phyloP scores from a whole-genome alignment of 2,113 vertebrate genomes.

The Malurus cyaneus region DNA sequence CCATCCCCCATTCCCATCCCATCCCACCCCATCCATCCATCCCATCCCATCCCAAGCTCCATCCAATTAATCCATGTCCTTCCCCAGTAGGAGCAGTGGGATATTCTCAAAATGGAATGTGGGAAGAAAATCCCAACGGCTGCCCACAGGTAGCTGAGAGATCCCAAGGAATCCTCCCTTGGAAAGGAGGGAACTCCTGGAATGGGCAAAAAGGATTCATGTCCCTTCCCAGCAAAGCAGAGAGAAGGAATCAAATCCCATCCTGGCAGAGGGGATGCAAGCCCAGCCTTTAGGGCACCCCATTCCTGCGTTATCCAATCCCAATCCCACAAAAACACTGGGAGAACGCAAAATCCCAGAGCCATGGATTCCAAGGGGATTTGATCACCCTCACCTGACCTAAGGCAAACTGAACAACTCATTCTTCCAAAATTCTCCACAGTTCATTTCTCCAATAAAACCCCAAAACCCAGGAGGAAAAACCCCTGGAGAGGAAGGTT shows the following conservation, averaged over 20 bases:
- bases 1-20: too few relatives aligned
- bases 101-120: not conserved
- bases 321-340: not conserved
- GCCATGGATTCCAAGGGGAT: fast-evolving
- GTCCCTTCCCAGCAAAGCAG: not conserved
- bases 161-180: not conserved
- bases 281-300: not conserved
- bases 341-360: not conserved
- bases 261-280: not conserved
- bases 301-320: fast-evolving
- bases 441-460: not conserved
- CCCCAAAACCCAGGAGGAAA: not conserved
- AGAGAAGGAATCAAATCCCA: not conserved
- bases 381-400: too few relatives aligned
- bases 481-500: fast-evolving
- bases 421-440: too few relatives aligned
- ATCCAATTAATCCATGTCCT: not conserved
- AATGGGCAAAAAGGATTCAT: fast-evolving
- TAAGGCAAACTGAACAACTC: too few relatives aligned
- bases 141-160: not conserved
- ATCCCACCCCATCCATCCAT: too few relatives aligned
- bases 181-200: not conserved
- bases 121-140: not conserved
- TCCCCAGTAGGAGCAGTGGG: not conserved
- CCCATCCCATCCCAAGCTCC: not conserved